phyloP scores from a whole-genome alignment of 2,888 invertebrate genomes.

The Fissipunctia ypsillon region DNA sequence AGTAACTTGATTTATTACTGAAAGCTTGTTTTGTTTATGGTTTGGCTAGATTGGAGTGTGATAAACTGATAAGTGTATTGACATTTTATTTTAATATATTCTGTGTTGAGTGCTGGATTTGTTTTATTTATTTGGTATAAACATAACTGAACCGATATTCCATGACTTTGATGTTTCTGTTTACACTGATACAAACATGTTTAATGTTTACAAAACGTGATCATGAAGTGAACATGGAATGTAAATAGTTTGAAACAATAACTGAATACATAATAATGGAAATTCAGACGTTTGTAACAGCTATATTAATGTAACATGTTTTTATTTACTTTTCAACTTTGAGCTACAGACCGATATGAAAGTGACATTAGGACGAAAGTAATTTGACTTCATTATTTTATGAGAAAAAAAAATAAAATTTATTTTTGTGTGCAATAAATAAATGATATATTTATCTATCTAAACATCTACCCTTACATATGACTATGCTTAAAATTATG shows the following conservation, averaged over 20 bases:
- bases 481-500: no score
- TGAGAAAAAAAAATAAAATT: no score
- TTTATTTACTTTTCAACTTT: neutral
- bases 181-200: neutral
- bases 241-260: neutral
- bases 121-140: neutral
- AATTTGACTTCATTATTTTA: neutral
- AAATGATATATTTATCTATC: no score
- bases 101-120: no score
- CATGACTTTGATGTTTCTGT: neutral
- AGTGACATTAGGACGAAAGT: neutral
- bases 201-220: conserved; percentile 2
- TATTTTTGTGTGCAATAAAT: no score
- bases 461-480: no score
- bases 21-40: neutral
- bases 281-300: neutral
- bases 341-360: neutral
- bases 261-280: no score
- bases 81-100: neutral
- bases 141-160: neutral
- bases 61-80: neutral
- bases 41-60: neutral
- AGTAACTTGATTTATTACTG: conserved; percentile 15
- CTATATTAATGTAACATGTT: no score
- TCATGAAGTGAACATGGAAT: neutral